Conservation (phyloP, 1,140 invertebrate species). For the Mesaphorura yosii region DNA sequence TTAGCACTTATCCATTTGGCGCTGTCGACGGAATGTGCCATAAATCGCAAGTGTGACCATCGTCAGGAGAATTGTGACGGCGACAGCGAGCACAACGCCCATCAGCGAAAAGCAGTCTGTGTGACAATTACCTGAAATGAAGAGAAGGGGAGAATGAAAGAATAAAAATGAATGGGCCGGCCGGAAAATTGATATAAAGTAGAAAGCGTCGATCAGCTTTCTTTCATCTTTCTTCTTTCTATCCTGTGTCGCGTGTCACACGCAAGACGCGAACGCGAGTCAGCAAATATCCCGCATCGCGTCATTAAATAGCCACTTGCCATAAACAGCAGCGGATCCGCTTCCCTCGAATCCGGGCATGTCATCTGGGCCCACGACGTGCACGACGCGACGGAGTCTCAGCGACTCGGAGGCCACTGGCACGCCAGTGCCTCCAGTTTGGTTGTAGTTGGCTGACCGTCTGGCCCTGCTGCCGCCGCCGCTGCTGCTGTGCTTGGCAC, state of each 20-base stretch:
- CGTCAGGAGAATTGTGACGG: slow-evolving; percentile 12
- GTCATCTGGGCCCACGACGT: slow-evolving; percentile 29
- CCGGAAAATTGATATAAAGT: not conserved
- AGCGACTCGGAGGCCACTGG: too few species aligned
- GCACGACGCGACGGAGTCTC: slow-evolving; percentile 22
- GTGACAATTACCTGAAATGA: not conserved
- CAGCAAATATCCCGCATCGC: too few species aligned
- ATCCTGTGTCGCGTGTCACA: too few species aligned
- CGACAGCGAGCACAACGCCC: slow-evolving; percentile 9
- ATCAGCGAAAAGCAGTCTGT: slow-evolving; percentile 14
- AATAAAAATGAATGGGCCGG: not conserved
- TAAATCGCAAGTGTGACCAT: slow-evolving; percentile 7
- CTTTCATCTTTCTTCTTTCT: not conserved
- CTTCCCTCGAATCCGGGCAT: slow-evolving; percentile 20
- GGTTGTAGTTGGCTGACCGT: too few species aligned
- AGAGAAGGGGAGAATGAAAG: too few species aligned
- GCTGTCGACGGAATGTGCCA: slow-evolving; percentile 14
- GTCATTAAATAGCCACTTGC: too few species aligned
- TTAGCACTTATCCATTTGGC: slow-evolving; percentile 7
- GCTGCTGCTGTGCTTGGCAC: slow-evolving; percentile 3
- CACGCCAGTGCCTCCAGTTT: too few species aligned
- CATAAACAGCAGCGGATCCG: not conserved
- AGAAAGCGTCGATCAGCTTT: not conserved
- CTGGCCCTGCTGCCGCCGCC: not conserved
- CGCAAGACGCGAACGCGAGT: too few species aligned